A percentile compares a stretch with the other conserved stretches of the same genome.
phyloP scores from a whole-genome alignment of 2,888 invertebrate species.

The Syritta pipiens region DNA sequence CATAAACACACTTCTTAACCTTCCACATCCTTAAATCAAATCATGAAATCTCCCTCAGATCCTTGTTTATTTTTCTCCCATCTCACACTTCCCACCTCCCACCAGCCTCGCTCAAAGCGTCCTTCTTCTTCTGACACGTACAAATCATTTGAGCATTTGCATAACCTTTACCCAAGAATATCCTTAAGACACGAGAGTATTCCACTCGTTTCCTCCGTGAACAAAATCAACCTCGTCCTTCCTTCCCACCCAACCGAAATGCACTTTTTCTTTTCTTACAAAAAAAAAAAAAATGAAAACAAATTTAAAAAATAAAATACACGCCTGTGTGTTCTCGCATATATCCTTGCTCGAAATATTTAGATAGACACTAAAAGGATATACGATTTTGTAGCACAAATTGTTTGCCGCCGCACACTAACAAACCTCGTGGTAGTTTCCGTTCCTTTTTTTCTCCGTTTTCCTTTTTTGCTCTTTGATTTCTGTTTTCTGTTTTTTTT shows the following conservation, averaged over 20 bases:
- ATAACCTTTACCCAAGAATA: constrained; percentile 54
- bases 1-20: constrained; percentile 63
- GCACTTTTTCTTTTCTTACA: constrained; percentile 61
- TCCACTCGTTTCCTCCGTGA: not conserved
- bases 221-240: constrained; percentile 20
- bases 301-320: constrained; percentile 17
- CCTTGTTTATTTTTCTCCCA: constrained; percentile 47
- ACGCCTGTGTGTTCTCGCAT: constrained; percentile 57
- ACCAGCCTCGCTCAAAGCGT: constrained; percentile 5
- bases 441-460: constrained; percentile 14
- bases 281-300: constrained; percentile 8
- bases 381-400: constrained; percentile 60
- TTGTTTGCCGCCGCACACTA: constrained; percentile 61
- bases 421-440: constrained; percentile 35
- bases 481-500: not conserved
- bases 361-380: constrained; percentile 63
- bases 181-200: constrained; percentile 35
- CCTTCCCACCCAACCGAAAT: constrained; percentile 23
- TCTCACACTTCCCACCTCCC: not conserved
- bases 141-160: constrained; percentile 67
- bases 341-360: constrained; percentile 64
- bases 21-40: constrained; percentile 64
- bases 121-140: constrained; percentile 55
- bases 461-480: constrained; percentile 4
- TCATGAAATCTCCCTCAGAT: constrained; percentile 61